Base-by-base conservation (phyloP, 2,888 invertebrate genomes). In the Eupithecia centaureata region DNA sequence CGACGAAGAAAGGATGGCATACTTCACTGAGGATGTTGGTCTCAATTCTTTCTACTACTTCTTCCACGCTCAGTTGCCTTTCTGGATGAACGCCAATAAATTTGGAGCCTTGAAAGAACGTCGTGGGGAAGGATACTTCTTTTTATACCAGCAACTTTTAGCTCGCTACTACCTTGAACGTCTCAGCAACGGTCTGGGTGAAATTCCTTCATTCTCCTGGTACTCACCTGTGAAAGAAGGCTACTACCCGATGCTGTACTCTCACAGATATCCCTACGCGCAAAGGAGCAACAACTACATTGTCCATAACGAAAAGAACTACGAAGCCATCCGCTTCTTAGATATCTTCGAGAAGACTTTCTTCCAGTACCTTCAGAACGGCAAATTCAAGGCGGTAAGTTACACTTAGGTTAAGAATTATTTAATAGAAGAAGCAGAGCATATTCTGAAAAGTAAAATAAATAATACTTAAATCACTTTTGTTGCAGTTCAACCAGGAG, bases 141-240 rank as follows among this genome's bases (percentile, higher is more conserved):
- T 93, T 89, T 90, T 94, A 81, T 95, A 96, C 81, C 95, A 96
- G 79, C 95, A 96, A 83, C 79, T 96, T 13, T 81, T 95, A 78
- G 95, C 96, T 68, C 95, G 96, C 79, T 96, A 96, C 91, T 95
- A 95, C 79, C 84, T 96, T 80, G 96, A 96, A 80, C 95, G 96
- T 86, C 87, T 95, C 61, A 93, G 95, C 59, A 95, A 95, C 75
- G 95, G 94, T 35, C 79, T 96, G 67, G 95, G 95, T 22, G 94
- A 94, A 67, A 94, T 96, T 71, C 94, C 94, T 4, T 90, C 94
- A 35, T 94, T 95, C 81, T 93, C 95, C 22, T 95, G 94, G 92
- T 96, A 93, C 86, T 93, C 95, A 61, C 95, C 96, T 0, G 84
- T 89, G 70, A 84, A 82, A 70, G 81, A 84, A 73, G 90, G 91